These are phyloP conservation scores for Ciona savignyi DNA, from an alignment of 23 tunicate species.

Conservation along the genomic window DNA sequence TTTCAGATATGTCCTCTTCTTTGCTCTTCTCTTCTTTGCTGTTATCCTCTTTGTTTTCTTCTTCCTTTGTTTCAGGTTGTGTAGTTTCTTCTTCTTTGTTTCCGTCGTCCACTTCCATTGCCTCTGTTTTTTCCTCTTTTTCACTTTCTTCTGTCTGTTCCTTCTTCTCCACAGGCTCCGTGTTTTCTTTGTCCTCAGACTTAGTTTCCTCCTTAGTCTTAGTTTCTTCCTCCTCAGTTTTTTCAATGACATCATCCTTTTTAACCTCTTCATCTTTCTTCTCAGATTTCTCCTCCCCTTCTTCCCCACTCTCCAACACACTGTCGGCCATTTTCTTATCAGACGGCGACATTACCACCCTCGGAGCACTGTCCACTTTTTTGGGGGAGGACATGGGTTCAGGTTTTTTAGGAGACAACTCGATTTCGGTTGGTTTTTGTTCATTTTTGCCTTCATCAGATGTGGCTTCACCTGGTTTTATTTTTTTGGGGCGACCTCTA, in stretches of 20 bases:
- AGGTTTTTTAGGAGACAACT: background rate
- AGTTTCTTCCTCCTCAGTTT: background rate
- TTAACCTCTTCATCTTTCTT: background rate
- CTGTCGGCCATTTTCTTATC: constrained; percentile 44
- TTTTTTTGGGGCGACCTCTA: constrained; percentile 42
- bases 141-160: constrained; percentile 10
- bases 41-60: constrained; percentile 1
- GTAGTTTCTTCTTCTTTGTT: background rate
- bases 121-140: constrained; percentile 9
- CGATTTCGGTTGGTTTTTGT: background rate
- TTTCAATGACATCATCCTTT: background rate
- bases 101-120: background rate
- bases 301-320: constrained; percentile 2
- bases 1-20: constrained; percentile 17
- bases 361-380: constrained; percentile 9
- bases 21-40: constrained; percentile 4
- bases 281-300: background rate
- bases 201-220: background rate
- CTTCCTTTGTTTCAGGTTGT: background rate
- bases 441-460: constrained; percentile 1
- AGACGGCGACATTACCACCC: constrained; percentile 46
- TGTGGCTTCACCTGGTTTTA: background rate
- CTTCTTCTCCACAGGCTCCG: background rate
- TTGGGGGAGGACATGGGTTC: background rate
- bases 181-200: background rate